These are phyloP conservation scores for Emydoidea blandingii DNA, from an alignment of 2,797 vertebrate genomes.

Conservation along the genomic window DNA sequence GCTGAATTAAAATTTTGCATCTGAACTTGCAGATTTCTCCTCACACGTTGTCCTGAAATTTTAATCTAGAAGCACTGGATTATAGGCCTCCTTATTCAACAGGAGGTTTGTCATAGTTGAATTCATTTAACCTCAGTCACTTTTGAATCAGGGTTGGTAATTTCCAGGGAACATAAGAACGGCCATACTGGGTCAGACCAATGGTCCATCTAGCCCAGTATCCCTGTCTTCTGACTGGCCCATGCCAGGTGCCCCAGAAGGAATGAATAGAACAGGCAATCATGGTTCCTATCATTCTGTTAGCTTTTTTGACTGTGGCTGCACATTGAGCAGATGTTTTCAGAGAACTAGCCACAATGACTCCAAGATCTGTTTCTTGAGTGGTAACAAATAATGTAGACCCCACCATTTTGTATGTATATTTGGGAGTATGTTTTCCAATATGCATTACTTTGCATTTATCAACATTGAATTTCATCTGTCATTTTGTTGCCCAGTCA, in stretches of 20 bases:
- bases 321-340: neutral
- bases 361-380: neutral
- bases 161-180: neutral
- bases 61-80: neutral
- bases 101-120: slow-evolving; percentile 1
- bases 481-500: neutral
- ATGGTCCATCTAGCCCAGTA: neutral
- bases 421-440: neutral
- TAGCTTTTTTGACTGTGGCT: neutral
- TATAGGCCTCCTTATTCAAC: neutral
- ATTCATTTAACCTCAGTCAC: slow-evolving; percentile 33
- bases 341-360: neutral
- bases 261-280: neutral
- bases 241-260: neutral
- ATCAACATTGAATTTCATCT: neutral
- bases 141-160: neutral
- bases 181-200: neutral
- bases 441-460: neutral
- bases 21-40: neutral
- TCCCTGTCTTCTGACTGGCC: neutral
- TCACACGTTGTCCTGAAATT: neutral
- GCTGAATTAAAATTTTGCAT: neutral
- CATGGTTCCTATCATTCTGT: neutral
- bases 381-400: neutral
- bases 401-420: neutral